Evolutionary conservation across 2,888 invertebrate species (phyloP).

Genomic region (Cancer borealis): DNA sequence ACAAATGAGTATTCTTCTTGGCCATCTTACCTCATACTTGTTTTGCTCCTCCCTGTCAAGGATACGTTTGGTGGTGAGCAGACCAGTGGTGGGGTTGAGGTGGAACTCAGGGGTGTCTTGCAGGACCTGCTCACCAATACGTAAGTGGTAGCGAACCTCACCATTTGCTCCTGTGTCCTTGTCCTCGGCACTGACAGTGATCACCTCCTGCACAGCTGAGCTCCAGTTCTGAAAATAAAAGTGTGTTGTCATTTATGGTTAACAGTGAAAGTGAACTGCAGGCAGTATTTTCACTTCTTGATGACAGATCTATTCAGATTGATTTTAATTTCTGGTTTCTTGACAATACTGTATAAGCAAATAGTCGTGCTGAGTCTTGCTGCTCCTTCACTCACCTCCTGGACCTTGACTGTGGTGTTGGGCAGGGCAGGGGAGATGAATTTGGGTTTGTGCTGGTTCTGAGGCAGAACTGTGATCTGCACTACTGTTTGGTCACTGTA

Average conservation of each 20-base stretch:
- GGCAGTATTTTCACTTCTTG: neutral
- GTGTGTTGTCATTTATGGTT: neutral
- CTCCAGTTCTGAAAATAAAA: conserved; percentile 54
- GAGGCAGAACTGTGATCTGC: conserved; percentile 87
- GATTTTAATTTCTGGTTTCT: neutral
- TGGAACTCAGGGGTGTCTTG: conserved; percentile 91
- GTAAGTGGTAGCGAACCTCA: conserved; percentile 87
- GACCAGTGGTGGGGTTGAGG: conserved; percentile 89
- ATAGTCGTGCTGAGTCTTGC: neutral
- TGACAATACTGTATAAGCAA: neutral
- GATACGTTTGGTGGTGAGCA: conserved; percentile 88
- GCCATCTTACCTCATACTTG: conserved; percentile 83
- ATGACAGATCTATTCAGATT: neutral
- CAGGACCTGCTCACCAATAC: conserved; percentile 86
- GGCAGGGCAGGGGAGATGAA: conserved; percentile 88
- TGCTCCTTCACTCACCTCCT: conserved; percentile 82
- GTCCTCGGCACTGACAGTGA: conserved; percentile 90
- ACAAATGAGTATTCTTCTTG: neutral
- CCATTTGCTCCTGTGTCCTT: conserved; percentile 92
- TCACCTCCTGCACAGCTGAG: conserved; percentile 86
- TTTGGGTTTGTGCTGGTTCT: conserved; percentile 90
- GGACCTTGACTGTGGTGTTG: conserved; percentile 88
- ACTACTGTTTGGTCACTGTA: conserved; percentile 83
- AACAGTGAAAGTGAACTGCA: neutral
- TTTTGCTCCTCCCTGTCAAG: conserved; percentile 88